Base-by-base conservation (phyloP, 2,113 vertebrate genomes). In the Ophthalmolycus amberensis region DNA sequence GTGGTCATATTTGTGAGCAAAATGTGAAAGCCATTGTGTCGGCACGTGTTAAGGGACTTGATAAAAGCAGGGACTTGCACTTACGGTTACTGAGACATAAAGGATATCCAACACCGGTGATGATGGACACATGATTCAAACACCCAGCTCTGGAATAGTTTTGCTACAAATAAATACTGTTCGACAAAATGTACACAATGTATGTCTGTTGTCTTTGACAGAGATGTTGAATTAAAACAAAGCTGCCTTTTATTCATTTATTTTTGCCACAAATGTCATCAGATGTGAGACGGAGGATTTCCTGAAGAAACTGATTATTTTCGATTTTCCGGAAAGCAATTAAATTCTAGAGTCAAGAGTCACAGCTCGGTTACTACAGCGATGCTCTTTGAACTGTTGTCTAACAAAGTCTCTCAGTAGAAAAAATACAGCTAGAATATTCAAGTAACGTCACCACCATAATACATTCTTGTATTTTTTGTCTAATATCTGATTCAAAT, bases 71-170 rank as follows among this genome's bases (percentile, higher is more conserved):
- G 38, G 54, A 38, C 64, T 59, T 60, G 11, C 38, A 16, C 10
- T 52, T 27, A 12, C 15, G 3, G 4, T 70, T 69, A 12, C 20
- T 27, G 15, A 42, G 64, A 73, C 32, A 74, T 27, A 38, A 12
- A 73, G 79, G 85, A 90, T 80, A 72, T 85, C 64, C 89, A 75
- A 29, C 89, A 77, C 68, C 83, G 77, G 25, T 46, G 82, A 44
- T 37, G 48, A 85, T 79, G 79, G 46, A 68, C 29, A 32, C n/a
- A 52, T 86, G 82, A 87, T 50, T 75, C 76, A 90, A 70, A 90
- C 89, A 72, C 91, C 86, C 88, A 83, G 50, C 32, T 60, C 5
- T 60, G 27, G 0, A 58, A n/a, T 20, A 69, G 40, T 54, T 42
- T 63, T 9, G 42, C 27, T 37, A 29, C n/a, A 72, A 71, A 65